A percentile compares a stretch with the other conserved stretches of the same genome.
Evolutionary conservation across 1,140 invertebrate species (phyloP).

Genomic region (Lordiphosa collinella): DNA sequence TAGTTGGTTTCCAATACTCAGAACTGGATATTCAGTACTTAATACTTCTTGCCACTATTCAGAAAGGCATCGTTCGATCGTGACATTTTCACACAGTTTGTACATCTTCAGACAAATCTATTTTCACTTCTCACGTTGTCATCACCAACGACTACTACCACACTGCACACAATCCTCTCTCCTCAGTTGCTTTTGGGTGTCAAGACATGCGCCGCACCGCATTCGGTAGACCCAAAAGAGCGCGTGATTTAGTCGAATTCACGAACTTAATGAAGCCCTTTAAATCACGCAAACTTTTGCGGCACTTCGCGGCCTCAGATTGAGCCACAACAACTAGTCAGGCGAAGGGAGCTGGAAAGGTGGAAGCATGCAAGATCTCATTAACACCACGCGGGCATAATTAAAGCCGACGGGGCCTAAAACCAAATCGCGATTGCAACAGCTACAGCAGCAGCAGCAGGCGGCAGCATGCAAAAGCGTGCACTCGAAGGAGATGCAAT

Average conservation of each 20-base stretch:
- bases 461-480: slow-evolving; percentile 47
- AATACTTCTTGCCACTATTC: too few species aligned
- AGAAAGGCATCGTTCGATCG: too few species aligned
- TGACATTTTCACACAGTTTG: too few species aligned
- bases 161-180: not conserved
- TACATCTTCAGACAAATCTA: too few species aligned
- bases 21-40: too few species aligned
- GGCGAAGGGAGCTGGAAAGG: slow-evolving; percentile 8
- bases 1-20: too few species aligned
- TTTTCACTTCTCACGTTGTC: slow-evolving; percentile 13
- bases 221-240: slow-evolving; percentile 32
- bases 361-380: slow-evolving; percentile 65
- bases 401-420: slow-evolving; percentile 71
- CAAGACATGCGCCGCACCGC: slow-evolving; percentile 64
- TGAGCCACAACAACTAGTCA: slow-evolving; percentile 67
- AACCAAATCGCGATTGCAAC: slow-evolving; percentile 69
- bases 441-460: slow-evolving; percentile 22
- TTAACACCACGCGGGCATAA: slow-evolving; percentile 79
- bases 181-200: slow-evolving; percentile 33
- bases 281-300: slow-evolving; percentile 78
- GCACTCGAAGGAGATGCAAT: slow-evolving; percentile 53
- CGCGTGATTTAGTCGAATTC: slow-evolving; percentile 79
- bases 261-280: slow-evolving; percentile 80
- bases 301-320: slow-evolving; percentile 53
- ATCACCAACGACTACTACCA: slow-evolving; percentile 18